phyloP scores from a whole-genome alignment of 2,888 invertebrate species.

The Pterobdella sp. region DNA sequence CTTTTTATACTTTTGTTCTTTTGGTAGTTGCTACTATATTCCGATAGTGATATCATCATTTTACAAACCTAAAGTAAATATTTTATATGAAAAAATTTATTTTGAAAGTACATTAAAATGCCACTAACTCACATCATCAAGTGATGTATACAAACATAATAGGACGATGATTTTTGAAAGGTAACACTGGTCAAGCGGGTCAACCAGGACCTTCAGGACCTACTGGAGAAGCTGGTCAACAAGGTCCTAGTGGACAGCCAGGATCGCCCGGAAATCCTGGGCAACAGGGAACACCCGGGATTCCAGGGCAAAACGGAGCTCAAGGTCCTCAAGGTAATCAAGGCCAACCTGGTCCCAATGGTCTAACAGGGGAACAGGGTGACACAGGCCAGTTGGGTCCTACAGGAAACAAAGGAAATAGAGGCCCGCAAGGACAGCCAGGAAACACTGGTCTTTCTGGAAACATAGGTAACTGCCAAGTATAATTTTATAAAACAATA shows the following conservation, averaged over 20 bases:
- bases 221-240: constrained; percentile 26
- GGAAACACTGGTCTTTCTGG: constrained; percentile 33
- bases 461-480: constrained; percentile 1
- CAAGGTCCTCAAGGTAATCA: constrained; percentile 23
- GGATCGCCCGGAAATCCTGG: constrained; percentile 32
- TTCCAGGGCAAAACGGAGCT: constrained; percentile 22
- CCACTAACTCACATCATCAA: neutral
- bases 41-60: too few relatives aligned
- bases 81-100: neutral
- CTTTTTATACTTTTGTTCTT: neutral
- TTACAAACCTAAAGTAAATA: too few relatives aligned
- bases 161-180: constrained; percentile 14
- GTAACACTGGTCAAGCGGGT: constrained; percentile 30
- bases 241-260: constrained; percentile 31
- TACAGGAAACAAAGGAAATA: constrained; percentile 30
- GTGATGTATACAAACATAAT: neutral
- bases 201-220: constrained; percentile 27
- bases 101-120: neutral
- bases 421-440: constrained; percentile 30
- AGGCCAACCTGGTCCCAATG: constrained; percentile 36
- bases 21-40: too few relatives aligned
- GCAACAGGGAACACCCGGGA: constrained; percentile 25
- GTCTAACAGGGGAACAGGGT: constrained; percentile 39
- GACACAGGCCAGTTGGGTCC: constrained; percentile 39
- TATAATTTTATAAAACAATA: neutral